Conservation (phyloP, 2,888 invertebrate species). For the Tuberolachnus salignus region DNA sequence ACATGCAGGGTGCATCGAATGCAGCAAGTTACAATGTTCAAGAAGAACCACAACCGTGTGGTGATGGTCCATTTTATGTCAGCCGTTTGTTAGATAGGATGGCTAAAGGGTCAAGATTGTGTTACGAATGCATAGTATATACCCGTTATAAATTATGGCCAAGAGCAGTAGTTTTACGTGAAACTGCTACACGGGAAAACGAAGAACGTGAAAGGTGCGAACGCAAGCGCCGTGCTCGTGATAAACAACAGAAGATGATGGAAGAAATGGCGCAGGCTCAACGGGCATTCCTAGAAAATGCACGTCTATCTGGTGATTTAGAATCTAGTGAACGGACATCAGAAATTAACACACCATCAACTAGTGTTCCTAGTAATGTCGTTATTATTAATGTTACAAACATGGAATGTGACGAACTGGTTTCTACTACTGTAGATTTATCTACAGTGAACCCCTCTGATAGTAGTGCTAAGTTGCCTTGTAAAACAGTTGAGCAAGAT, state of each 20-base stretch:
- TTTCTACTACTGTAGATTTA: neutral
- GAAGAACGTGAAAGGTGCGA: slow-evolving; percentile 81
- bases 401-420: slow-evolving; percentile 7
- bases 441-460: neutral
- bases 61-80: slow-evolving; percentile 89
- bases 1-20: neutral
- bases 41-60: slow-evolving; percentile 66
- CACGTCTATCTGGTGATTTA: slow-evolving; percentile 61
- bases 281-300: slow-evolving; percentile 86
- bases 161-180: slow-evolving; percentile 77
- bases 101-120: slow-evolving; percentile 9
- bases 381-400: neutral
- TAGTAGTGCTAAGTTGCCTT: slow-evolving; percentile 2
- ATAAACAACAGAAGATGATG: slow-evolving; percentile 90
- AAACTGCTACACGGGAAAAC: slow-evolving; percentile 61
- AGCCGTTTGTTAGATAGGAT: slow-evolving; percentile 80
- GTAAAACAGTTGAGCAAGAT: neutral
- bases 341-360: neutral
- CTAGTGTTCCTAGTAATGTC: neutral
- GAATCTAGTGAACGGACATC: neutral
- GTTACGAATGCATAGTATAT: slow-evolving; percentile 66
- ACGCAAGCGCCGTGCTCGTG: slow-evolving; percentile 81
- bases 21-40: slow-evolving; percentile 43
- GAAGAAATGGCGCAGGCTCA: slow-evolving; percentile 90
- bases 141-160: slow-evolving; percentile 81